A percentile compares a stretch with the other conserved stretches of the same genome.
These are phyloP conservation scores for Atethmia centrago DNA, from an alignment of 2,888 invertebrate genomes.

Conservation along the genomic window DNA sequence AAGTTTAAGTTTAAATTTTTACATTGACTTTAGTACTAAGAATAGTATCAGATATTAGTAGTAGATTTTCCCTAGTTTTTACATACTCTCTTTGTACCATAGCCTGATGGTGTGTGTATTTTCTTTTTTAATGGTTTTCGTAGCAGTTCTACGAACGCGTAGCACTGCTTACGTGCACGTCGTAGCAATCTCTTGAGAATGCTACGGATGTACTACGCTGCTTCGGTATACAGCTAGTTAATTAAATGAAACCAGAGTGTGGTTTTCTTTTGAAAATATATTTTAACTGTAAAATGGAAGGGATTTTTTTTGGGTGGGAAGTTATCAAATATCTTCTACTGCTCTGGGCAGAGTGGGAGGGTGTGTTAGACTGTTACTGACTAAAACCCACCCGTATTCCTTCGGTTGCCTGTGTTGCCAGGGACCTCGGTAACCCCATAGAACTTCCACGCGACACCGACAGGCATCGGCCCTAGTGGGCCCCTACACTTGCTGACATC, in stretches of 20 bases:
- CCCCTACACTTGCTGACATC: too few relatives aligned
- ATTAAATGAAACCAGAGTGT: slow-evolving; percentile 44
- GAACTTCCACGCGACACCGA: too few relatives aligned
- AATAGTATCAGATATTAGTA: not conserved
- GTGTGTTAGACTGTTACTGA: too few relatives aligned
- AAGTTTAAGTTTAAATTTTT: not conserved
- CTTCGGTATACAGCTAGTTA: slow-evolving; percentile 36
- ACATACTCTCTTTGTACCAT: not conserved
- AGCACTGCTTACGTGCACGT: slow-evolving; percentile 44
- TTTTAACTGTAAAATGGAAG: not conserved
- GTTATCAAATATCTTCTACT: too few relatives aligned
- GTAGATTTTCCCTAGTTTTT: slow-evolving; percentile 2
- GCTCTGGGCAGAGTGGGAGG: too few relatives aligned
- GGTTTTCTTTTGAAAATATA: slow-evolving; percentile 13
- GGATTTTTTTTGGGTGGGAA: too few relatives aligned
- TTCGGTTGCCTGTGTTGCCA: too few relatives aligned
- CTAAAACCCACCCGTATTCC: too few relatives aligned
- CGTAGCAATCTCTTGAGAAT: slow-evolving; percentile 58
- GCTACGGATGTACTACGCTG: slow-evolving; percentile 55
- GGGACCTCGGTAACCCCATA: too few relatives aligned
- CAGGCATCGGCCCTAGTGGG: too few relatives aligned
- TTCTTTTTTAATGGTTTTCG: slow-evolving; percentile 35
- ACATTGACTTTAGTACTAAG: slow-evolving; percentile 3
- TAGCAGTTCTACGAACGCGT: slow-evolving; percentile 55
- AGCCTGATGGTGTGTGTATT: slow-evolving; percentile 18